Percentiles rank a stretch among this genome's conserved stretches.
These are phyloP conservation scores for Rhagophthalmus giganteus DNA, from an alignment of 2,888 invertebrate species.

Conservation along the genomic window DNA sequence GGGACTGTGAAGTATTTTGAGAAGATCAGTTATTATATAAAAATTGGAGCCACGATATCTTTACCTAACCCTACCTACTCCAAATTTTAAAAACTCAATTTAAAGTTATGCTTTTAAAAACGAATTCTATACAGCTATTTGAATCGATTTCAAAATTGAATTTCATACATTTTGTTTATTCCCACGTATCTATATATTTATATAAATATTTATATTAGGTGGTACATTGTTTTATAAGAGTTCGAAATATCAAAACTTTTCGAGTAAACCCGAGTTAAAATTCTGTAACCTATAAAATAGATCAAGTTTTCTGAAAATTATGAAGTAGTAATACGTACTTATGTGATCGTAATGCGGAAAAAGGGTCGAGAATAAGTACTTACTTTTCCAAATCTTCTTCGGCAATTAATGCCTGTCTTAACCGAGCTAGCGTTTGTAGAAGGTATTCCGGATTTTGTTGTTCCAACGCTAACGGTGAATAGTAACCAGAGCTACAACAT, in stretches of 20 bases:
- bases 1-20: conserved; percentile 20
- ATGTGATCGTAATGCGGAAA: too few relatives aligned
- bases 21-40: conserved; percentile 14
- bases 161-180: too few relatives aligned
- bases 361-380: too few relatives aligned
- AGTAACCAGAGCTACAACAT: conserved; percentile 47
- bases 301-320: too few relatives aligned
- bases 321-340: too few relatives aligned
- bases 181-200: too few relatives aligned
- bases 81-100: background rate
- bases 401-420: conserved; percentile 74
- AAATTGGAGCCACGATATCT: conserved; percentile 12
- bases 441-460: conserved; percentile 79
- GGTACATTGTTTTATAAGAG: too few relatives aligned
- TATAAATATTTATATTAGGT: too few relatives aligned
- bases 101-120: background rate
- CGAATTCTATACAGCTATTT: too few relatives aligned
- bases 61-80: background rate
- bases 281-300: too few relatives aligned
- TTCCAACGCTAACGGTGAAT: conserved; percentile 55
- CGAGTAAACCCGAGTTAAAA: background rate
- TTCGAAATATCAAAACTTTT: background rate
- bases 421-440: conserved; percentile 73
- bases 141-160: too few relatives aligned
- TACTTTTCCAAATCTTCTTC: conserved; percentile 82